Percentiles rank a stretch among this genome's conserved stretches.
phyloP scores from a whole-genome alignment of 2,888 invertebrate genomes.

The Rhamnusium bicolor region DNA sequence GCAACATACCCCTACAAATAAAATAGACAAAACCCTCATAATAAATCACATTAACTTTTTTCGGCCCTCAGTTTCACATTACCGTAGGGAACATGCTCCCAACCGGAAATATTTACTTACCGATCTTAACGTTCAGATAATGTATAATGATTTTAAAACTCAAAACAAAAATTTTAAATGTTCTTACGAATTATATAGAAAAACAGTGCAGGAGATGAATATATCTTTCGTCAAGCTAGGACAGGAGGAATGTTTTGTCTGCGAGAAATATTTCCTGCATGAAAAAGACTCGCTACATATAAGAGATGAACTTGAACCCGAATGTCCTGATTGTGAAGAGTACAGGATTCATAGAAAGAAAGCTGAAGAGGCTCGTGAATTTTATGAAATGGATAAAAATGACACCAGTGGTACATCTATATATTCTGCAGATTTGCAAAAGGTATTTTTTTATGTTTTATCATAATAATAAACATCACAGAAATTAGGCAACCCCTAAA shows the following conservation, averaged over 20 bases:
- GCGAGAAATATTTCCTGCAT: not conserved
- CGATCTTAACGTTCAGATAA: not conserved
- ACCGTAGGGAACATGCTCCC: constrained; percentile 16
- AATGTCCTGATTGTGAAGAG: not conserved
- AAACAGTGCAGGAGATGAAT: constrained; percentile 15
- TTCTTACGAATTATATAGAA: constrained; percentile 21
- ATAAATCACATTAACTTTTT: constrained; percentile 14
- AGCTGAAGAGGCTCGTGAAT: not conserved
- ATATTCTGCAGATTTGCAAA: not conserved
- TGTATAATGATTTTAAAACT: not conserved
- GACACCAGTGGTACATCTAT: not conserved
- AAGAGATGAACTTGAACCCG: not conserved
- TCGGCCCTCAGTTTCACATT: not conserved
- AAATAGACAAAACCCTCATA: not conserved
- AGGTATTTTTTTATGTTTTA: not conserved
- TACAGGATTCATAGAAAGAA: not conserved
- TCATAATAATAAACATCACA: no score
- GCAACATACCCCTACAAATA: not conserved
- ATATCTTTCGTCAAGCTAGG: constrained; percentile 9
- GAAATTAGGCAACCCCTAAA: no score
- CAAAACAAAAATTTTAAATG: constrained; percentile 5
- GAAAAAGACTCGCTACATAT: not conserved
- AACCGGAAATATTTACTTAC: not conserved
- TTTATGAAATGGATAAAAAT: not conserved
- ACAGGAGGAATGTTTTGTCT: constrained; percentile 15